Conservation (phyloP, 2,797 vertebrate species). For the Taeniopygia guttata region DNA sequence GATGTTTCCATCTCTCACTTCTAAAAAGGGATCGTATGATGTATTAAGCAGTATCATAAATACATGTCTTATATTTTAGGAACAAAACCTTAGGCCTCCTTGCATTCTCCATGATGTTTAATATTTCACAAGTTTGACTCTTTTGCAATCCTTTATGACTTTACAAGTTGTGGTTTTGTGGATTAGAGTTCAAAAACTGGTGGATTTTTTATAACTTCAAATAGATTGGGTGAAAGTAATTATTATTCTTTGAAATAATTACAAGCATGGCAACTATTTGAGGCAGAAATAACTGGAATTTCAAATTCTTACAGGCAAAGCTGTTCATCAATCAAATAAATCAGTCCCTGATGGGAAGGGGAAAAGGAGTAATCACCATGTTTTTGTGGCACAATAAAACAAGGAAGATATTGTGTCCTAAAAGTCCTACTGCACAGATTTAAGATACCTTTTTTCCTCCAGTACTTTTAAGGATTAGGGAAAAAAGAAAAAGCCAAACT, state of each 20-base stretch:
- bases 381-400: background rate
- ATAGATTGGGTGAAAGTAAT: constrained; percentile 26
- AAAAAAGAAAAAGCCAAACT: background rate
- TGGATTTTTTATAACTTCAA: background rate
- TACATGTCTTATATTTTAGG: constrained; percentile 22
- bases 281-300: constrained; percentile 17
- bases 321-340: constrained; percentile 19
- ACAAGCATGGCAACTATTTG: background rate
- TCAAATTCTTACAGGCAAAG: constrained; percentile 15
- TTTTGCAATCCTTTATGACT: background rate
- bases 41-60: constrained; percentile 11
- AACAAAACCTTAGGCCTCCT: background rate
- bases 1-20: background rate
- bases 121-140: constrained; percentile 7
- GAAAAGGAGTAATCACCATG: background rate
- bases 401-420: background rate
- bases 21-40: background rate
- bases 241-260: constrained; percentile 46
- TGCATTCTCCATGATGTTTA: background rate
- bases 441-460: background rate
- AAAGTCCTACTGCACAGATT: background rate
- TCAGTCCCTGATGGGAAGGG: background rate
- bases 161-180: background rate
- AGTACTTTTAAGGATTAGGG: background rate
- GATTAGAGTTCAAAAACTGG: background rate